Percentiles rank a stretch among this genome's conserved stretches.
These are phyloP conservation scores for Drosophila sulfurigaster DNA, from an alignment of 1,140 invertebrate genomes.

Conservation along the genomic window DNA sequence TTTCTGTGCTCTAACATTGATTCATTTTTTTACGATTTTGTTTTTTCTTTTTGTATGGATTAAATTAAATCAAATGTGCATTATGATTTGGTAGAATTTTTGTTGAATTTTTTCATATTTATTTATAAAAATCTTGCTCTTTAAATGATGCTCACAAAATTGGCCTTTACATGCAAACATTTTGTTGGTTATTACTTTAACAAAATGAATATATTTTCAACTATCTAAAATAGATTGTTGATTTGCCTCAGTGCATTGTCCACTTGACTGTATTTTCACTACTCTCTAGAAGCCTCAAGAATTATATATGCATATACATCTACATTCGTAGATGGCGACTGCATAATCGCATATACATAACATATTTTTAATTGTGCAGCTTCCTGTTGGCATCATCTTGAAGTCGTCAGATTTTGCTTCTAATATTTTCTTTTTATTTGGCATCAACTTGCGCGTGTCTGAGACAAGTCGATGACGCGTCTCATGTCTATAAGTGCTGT, in stretches of 20 bases:
- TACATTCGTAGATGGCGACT: not conserved
- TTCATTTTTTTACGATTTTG: too few relatives aligned
- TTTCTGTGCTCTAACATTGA: too few relatives aligned
- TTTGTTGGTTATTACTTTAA: too few relatives aligned
- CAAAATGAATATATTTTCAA: too few relatives aligned
- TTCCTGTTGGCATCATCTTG: constrained; percentile 25
- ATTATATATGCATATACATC: not conserved
- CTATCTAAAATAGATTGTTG: not conserved
- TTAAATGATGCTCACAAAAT: too few relatives aligned
- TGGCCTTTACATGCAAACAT: too few relatives aligned
- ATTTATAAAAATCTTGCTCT: too few relatives aligned
- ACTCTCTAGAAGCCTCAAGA: not conserved
- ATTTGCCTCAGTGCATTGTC: not conserved
- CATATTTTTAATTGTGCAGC: constrained; percentile 14
- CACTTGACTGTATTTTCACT: not conserved
- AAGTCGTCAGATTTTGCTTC: not conserved
- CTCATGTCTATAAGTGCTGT: constrained; percentile 2
- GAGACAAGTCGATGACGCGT: constrained; percentile 61
- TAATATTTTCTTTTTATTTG: constrained; percentile 19
- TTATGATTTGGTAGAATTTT: too few relatives aligned
- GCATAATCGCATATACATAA: constrained; percentile 9
- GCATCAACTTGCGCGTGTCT: constrained; percentile 38
- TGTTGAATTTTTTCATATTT: too few relatives aligned
- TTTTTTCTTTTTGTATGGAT: too few relatives aligned
- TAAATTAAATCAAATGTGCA: too few relatives aligned